These are phyloP conservation scores for Manduca sexta DNA, from an alignment of 1,140 invertebrate species.

Conservation along the genomic window DNA sequence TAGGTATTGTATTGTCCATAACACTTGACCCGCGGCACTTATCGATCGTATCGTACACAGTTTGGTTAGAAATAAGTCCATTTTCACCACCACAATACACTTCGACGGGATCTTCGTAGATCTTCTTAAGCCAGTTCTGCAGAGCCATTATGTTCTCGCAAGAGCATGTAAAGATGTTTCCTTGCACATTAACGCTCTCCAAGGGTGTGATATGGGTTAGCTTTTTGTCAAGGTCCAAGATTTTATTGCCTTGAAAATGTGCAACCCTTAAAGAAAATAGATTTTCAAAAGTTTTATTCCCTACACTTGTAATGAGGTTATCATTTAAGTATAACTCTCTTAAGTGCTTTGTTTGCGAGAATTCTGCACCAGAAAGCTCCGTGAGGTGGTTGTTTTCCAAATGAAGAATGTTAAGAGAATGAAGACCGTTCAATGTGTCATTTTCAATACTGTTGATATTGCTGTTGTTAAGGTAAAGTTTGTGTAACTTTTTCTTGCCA, in stretches of 20 bases:
- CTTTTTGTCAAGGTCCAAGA: conserved; percentile 83
- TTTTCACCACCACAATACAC: conserved; percentile 77
- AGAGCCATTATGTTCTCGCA: conserved; percentile 77
- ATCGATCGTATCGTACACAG: conserved; percentile 77
- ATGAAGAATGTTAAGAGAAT: conserved; percentile 83
- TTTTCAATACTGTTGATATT: conserved; percentile 85
- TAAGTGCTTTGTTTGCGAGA: conserved; percentile 82
- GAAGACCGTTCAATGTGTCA: conserved; percentile 87
- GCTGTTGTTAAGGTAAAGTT: conserved; percentile 88
- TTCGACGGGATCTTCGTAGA: conserved; percentile 79
- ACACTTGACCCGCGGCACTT: conserved; percentile 81
- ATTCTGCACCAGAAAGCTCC: conserved; percentile 83
- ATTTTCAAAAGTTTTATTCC: conserved; percentile 83
- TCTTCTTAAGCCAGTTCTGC: conserved; percentile 79
- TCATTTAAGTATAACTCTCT: conserved; percentile 89
- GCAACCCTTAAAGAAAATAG: conserved; percentile 83
- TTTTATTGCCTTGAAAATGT: conserved; percentile 84
- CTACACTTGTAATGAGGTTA: conserved; percentile 82
- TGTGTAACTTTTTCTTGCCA: conserved; percentile 87
- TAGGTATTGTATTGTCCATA: conserved; percentile 83
- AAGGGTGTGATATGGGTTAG: conserved; percentile 77
- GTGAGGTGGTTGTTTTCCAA: conserved; percentile 86
- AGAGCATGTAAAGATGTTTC: conserved; percentile 82
- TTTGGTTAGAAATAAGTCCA: conserved; percentile 77
- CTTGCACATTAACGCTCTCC: conserved; percentile 77